Base-by-base conservation (phyloP, 2,888 invertebrate species). In the Geotrupes spiniger region DNA sequence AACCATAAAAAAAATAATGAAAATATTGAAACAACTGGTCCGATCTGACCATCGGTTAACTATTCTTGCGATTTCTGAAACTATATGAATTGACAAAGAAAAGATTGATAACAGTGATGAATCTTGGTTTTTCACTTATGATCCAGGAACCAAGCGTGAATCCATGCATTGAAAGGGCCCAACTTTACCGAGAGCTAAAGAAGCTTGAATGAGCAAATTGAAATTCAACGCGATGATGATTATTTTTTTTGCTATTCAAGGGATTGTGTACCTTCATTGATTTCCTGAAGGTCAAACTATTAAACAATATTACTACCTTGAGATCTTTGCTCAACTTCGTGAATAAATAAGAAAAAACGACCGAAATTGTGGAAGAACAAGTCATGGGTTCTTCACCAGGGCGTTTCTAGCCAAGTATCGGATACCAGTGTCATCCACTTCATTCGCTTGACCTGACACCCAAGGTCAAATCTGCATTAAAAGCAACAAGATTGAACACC, bases 381-480 rank as follows among this genome's bases (percentile, higher is more conserved):
- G 27, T 26, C 27, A 26, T 26, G 27, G n/a, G 27, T 26, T 26
- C n/a, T 26, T n/a, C n/a, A n/a, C n/a, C 27, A 26, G n/a, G 27
- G n/a, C 27, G 27, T 26, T 26, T 26, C 27, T n/a, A 26, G 27
- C 27, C 27, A 26, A 26, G 27, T 26, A 26, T n/a, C 6, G n/a
- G 6, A 26, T n/a, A 6, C 27, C n/a, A 62, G 31, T 33, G 33
- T 9, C 36, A 8, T 36, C 3, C 36, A 15, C 36, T 15, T 36
- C 14, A 36, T 36, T 36, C 36, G 36, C 36, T 6, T 2, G 36
- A 48, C 56, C 51, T 54, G 38, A 54, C 52, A 36, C 54, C 40
- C 36, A 51, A 49, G 47, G 42, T 49, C 17, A 51, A 48, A 31
- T 51, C 50, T 45, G 49, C 49, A 41, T 48, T 52, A 43, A 51